Base-by-base conservation (phyloP, 2,113 vertebrate species). In the Halcyon malimbica region DNA sequence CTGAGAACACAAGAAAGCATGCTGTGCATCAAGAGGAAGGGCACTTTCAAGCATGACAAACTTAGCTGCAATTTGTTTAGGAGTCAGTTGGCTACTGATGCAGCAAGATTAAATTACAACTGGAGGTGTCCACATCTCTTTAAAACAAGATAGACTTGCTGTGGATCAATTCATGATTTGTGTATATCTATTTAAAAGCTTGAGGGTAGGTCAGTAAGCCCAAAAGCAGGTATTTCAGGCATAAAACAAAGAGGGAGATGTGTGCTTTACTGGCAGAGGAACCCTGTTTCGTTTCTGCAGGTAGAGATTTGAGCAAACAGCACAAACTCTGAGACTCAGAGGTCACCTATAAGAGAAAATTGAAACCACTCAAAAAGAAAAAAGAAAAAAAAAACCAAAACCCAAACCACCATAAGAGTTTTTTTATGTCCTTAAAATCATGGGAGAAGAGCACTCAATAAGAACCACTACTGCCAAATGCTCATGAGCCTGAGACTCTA, bases 351-450 rank as follows among this genome's bases (percentile, higher is more conserved):
- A 63, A 59, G 21, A 87, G 17, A 90, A 90, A 81, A 91, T 20
- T 83, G 64, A 78, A 93, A 74, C 16, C 17, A 82, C 25, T 82
- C 41, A 59, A 71, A 84, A 71, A 48, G 5, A 24, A 63, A 90
- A 87, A 56, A 5, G 0, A 6, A 50, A 18, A 24, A 63, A 6
- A 67, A 46, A 24, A 39, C 18, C 28, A 14, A 10, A 33, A 70
- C 1, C 25, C 16, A 25, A 53, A 53, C 51, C 53, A 54, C 0
- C 2, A 5, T 11, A 18, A 50, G 29, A 9, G 0, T 8, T 28
- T 57, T 92, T 87, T 88, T 44, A 70, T 88, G 29, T 11, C 51
- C 31, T 78, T 92, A 92, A 94, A 92, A 95, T 77, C 60, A 71
- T 51, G 46, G 37, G 42, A 91, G 73, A 84, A 74, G 62, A 77